Base-by-base conservation (phyloP, 2,888 invertebrate species). In the Leucozona laternaria region DNA sequence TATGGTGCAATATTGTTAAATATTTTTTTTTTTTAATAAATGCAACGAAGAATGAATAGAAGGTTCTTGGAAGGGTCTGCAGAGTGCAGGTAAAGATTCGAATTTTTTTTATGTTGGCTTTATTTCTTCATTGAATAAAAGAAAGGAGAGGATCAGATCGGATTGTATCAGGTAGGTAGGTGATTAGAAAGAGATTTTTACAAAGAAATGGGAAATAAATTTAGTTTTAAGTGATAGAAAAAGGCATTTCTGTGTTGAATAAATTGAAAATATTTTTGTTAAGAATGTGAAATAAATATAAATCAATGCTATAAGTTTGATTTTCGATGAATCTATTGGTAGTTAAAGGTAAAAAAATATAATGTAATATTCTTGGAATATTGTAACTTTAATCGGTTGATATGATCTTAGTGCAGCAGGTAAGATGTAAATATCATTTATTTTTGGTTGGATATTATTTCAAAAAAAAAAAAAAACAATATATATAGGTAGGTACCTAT, bases 31-130 rank as follows among this genome's bases (percentile, higher is more conserved):
- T 31, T 43, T 48, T 28, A 22, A 77, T 25, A 34, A 50, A 50
- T n/a, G n/a, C 10, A 11, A 31, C 31, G 4, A 28, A 28, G 28
- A 28, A 68, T 22, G 43, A 64, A 64, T 31, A 50, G 43, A 45
- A 15, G 37, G 8, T 73, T 73, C 62, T 28, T 25, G 31, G 22
- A 80, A 84, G 80, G 50, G 34, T 64, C 48, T 73, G 80, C 57
- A 45, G 11, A 66, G 71, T 78, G 48, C 88, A 87, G 82, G 80
- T 87, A 88, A 81, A 64, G 83, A 66, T 83, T 79, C 64, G 78
- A 87, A 82, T 85, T 87, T 50, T 50, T 0, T 10, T 8, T 43
- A 5, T 48, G 11, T 48, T 8, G 40, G 40, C 45, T 45, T 45
- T 4, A 22, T 22, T 48, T 25, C 20, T 64, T 22, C 4, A 58